phyloP scores from a whole-genome alignment of 2,113 vertebrate species.

The Epinephelus fuscoguttatus region DNA sequence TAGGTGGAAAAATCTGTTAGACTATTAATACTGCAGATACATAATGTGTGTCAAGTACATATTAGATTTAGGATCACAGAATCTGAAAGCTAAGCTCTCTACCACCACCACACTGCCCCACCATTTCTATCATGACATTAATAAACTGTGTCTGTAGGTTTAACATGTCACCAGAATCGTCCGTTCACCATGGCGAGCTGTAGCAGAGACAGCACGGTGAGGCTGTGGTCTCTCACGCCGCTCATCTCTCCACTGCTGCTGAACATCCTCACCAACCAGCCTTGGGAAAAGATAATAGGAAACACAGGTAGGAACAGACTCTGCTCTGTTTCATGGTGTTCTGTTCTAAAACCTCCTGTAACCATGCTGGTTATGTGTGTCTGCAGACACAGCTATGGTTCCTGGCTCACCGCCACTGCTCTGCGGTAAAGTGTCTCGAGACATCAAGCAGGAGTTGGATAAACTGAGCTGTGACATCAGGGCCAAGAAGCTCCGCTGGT shows the following conservation, averaged over 20 bases:
- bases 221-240: slow-evolving; percentile 95
- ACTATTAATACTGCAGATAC: not conserved
- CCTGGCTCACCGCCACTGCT: slow-evolving; percentile 89
- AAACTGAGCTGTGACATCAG: slow-evolving; percentile 85
- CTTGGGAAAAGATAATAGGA: slow-evolving; percentile 94
- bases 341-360: not conserved
- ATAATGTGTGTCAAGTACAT: not conserved
- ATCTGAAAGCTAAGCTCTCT: not conserved
- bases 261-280: slow-evolving; percentile 89
- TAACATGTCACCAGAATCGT: slow-evolving; percentile 93
- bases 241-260: slow-evolving; percentile 92
- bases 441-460: slow-evolving; percentile 96
- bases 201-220: slow-evolving; percentile 96
- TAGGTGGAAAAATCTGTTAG: not conserved
- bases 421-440: slow-evolving; percentile 94
- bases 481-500: slow-evolving; percentile 92
- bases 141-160: slow-evolving; percentile 80
- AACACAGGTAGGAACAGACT: slow-evolving; percentile 89
- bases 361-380: not conserved
- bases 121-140: not conserved
- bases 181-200: slow-evolving; percentile 98
- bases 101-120: not conserved
- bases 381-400: slow-evolving; percentile 90
- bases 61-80: not conserved
- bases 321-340: not conserved